A percentile compares a stretch with the other conserved stretches of the same genome.
Conservation (phyloP, 2,888 invertebrate genomes). For the Tetranychus piercei region DNA sequence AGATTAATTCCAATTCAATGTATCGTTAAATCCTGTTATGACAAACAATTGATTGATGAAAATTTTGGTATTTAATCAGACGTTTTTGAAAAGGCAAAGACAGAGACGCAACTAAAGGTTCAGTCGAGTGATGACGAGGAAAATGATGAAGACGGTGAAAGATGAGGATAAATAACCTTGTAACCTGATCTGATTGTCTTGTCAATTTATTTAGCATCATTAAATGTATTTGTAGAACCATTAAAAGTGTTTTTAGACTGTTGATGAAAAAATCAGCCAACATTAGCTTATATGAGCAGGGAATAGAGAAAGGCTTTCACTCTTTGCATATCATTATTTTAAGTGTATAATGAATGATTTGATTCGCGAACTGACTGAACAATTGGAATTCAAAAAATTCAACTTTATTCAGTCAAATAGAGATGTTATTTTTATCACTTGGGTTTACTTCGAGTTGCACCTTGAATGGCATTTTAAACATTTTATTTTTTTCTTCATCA, state of each 20-base stretch:
- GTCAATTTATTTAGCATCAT: not conserved
- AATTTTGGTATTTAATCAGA: not conserved
- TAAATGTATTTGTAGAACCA: not conserved
- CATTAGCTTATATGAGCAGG: not conserved
- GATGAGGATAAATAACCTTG: not conserved
- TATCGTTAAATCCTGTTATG: not conserved
- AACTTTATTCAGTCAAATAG: too few species aligned
- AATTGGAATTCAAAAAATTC: too few species aligned
- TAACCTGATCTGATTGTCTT: not conserved
- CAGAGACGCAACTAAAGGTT: not conserved
- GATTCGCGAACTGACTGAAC: too few species aligned
- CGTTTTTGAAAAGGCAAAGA: not conserved
- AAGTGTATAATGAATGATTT: too few species aligned
- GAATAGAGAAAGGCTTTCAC: too few species aligned
- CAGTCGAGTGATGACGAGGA: not conserved
- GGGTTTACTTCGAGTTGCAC: too few species aligned
- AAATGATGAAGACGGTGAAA: not conserved
- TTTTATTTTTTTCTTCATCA: too few species aligned
- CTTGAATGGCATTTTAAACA: too few species aligned
- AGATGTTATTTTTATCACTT: too few species aligned
- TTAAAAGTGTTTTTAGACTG: not conserved
- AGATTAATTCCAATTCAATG: not conserved
- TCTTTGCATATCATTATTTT: too few species aligned
- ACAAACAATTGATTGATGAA: not conserved
- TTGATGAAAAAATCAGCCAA: not conserved